These are phyloP conservation scores for Vicugna pacos DNA, from an alignment of 2,113 vertebrate species.

Conservation along the genomic window DNA sequence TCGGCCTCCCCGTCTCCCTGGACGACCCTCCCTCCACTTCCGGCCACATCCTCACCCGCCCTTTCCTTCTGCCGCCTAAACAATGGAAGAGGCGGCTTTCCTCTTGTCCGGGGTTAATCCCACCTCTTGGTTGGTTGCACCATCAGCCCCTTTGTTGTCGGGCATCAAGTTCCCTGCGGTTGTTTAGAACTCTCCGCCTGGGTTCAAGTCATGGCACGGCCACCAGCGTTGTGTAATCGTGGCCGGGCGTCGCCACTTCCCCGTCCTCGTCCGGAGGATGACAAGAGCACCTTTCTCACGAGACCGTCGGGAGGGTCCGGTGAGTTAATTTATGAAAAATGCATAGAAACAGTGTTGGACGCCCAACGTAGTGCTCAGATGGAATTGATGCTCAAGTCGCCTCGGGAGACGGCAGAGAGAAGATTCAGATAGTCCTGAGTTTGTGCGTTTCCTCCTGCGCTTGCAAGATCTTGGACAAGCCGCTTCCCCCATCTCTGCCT, in stretches of 20 bases:
- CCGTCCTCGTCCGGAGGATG: neutral
- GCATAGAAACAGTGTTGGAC: neutral
- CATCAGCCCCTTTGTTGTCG: neutral
- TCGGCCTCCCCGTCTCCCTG: fast-evolving
- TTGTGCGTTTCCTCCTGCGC: fast-evolving
- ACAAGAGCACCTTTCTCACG: neutral
- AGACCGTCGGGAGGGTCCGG: neutral
- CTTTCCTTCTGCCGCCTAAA: constrained; percentile 61
- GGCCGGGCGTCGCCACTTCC: neutral
- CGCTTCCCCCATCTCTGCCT: neutral
- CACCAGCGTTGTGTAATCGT: neutral
- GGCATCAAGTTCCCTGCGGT: neutral
- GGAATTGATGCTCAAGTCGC: neutral
- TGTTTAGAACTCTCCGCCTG: neutral
- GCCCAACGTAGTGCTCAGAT: fast-evolving
- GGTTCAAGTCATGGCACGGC: fast-evolving
- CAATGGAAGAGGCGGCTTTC: constrained; percentile 34
- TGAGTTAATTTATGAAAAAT: neutral
- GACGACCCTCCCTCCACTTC: neutral
- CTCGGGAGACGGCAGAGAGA: neutral
- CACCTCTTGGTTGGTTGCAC: neutral
- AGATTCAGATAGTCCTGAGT: neutral
- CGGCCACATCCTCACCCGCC: neutral
- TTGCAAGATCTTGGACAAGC: neutral
- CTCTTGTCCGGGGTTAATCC: neutral